These are phyloP conservation scores for Tinamus major DNA, from an alignment of 2,797 vertebrate genomes.

Conservation along the genomic window DNA sequence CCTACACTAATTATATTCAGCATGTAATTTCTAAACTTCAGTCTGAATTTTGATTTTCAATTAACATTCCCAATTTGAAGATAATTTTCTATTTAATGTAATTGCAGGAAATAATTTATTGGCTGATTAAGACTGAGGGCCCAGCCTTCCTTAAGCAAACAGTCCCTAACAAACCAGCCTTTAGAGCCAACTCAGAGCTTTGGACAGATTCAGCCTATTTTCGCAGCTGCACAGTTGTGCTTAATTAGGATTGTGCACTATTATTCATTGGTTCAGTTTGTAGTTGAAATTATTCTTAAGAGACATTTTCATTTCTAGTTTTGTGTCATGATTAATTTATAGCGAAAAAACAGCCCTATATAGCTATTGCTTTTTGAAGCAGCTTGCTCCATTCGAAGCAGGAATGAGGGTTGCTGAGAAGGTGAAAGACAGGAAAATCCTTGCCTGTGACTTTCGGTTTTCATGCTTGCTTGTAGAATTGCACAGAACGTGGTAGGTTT, in stretches of 20 bases:
- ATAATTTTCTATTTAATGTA: conserved; percentile 93
- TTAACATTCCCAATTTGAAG: conserved; percentile 92
- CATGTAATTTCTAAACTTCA: conserved; percentile 89
- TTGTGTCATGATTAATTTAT: conserved; percentile 83
- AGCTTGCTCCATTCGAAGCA: conserved; percentile 63
- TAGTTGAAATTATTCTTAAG: conserved; percentile 82
- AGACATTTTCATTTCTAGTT: conserved; percentile 81
- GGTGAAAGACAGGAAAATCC: conserved; percentile 67
- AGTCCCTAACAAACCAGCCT: conserved; percentile 80
- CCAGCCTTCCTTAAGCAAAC: conserved; percentile 88
- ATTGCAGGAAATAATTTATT: conserved; percentile 98
- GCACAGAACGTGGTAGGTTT: conserved; percentile 8
- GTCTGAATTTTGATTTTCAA: conserved; percentile 95
- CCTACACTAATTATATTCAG: conserved; percentile 86
- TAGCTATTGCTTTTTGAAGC: conserved; percentile 72
- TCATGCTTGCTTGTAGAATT: conserved; percentile 54
- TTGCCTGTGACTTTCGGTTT: conserved; percentile 68
- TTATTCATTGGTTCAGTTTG: conserved; percentile 84
- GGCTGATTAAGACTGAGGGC: conserved; percentile 93
- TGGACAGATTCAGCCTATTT: conserved; percentile 88
- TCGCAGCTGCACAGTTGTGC: conserved; percentile 89
- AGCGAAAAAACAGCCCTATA: conserved; percentile 67
- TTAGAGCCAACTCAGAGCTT: conserved; percentile 78
- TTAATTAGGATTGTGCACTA: conserved; percentile 86
- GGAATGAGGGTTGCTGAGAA: conserved; percentile 60